Evolutionary conservation across 2,113 vertebrate genomes (phyloP).

Genomic region (Fukomys damarensis): DNA sequence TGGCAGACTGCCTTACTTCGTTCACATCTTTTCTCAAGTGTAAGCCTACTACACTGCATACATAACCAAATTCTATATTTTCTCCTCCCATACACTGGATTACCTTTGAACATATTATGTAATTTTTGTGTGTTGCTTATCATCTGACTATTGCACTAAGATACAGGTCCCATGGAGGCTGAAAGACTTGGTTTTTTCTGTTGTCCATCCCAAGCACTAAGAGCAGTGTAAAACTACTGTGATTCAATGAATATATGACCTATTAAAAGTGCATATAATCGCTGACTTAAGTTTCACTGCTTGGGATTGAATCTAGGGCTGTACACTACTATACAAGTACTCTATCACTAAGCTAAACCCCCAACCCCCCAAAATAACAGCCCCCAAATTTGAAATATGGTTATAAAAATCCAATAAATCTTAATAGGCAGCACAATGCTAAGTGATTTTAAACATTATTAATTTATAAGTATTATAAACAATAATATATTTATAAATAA

Average conservation of each 20-base stretch:
- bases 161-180: neutral
- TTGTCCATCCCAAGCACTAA: neutral
- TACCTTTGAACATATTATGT: neutral
- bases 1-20: neutral
- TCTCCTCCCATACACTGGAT: neutral
- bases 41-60: neutral
- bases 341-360: neutral
- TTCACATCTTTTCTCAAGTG: neutral
- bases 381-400: neutral
- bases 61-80: neutral
- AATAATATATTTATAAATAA: conserved; percentile 50
- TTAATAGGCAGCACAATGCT: neutral
- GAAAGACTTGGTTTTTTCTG: conserved; percentile 33
- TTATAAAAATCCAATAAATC: conserved; percentile 23
- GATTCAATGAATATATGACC: conserved; percentile 8
- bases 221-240: neutral
- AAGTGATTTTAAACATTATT: conserved; percentile 46
- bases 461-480: neutral
- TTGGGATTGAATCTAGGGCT: neutral
- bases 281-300: neutral
- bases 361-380: neutral
- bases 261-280: neutral
- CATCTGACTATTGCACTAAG: neutral
- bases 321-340: neutral
- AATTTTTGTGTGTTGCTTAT: neutral